phyloP scores from a whole-genome alignment of 2,888 invertebrate genomes.

The Nomada flava region DNA sequence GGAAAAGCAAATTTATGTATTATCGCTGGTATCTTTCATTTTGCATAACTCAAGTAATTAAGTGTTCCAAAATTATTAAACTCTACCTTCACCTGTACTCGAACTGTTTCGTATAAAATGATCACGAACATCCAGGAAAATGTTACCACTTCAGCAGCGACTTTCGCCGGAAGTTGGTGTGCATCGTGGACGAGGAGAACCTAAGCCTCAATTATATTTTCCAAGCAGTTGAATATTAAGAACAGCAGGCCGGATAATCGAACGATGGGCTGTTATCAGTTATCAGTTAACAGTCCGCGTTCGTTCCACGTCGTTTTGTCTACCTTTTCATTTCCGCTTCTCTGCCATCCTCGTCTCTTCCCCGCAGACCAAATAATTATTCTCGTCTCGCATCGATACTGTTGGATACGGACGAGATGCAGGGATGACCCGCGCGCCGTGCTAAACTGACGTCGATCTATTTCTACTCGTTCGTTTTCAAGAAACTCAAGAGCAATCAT shows the following conservation, averaged over 20 bases:
- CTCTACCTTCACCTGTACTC: too few species aligned
- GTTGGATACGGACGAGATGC: too few species aligned
- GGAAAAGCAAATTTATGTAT: too few species aligned
- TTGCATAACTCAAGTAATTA: too few species aligned
- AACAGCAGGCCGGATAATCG: constrained; percentile 18
- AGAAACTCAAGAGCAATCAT: too few species aligned
- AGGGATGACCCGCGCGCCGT: too few species aligned
- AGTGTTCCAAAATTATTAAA: too few species aligned
- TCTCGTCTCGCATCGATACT: background rate
- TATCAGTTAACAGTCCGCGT: constrained; percentile 14
- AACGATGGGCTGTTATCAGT: constrained; percentile 23
- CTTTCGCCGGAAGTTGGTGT: background rate
- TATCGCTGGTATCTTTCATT: too few species aligned
- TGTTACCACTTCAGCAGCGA: too few species aligned
- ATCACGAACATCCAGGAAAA: too few species aligned
- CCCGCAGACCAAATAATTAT: constrained; percentile 3
- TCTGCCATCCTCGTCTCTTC: background rate
- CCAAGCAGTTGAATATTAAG: background rate
- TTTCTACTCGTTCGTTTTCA: background rate
- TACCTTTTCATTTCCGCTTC: constrained; percentile 13
- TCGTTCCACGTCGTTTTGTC: constrained; percentile 5
- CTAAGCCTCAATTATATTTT: background rate
- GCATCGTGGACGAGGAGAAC: constrained; percentile 4
- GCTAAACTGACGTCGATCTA: background rate
- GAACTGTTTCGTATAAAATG: too few species aligned